These are phyloP conservation scores for Typhlichthys eigenmanni DNA, from an alignment of 2,797 vertebrate genomes.

Conservation along the genomic window DNA sequence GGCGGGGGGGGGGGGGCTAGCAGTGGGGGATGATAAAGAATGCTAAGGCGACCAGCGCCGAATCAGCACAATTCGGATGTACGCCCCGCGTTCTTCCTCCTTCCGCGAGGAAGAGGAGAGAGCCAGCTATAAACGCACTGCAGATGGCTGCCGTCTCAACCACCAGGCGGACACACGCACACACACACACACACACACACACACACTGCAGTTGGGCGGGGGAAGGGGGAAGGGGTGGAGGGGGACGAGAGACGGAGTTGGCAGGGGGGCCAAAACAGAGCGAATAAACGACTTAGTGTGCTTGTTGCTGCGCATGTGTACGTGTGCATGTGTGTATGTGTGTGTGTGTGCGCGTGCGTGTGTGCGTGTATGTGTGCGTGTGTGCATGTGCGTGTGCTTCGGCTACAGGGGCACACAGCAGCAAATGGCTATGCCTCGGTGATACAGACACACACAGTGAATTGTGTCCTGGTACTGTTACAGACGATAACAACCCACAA, in stretches of 20 bases:
- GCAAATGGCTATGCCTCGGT: not conserved
- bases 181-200: conserved; percentile 35
- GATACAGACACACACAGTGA: not conserved
- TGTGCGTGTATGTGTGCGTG: conserved; percentile 13
- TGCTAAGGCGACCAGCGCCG: conserved; percentile 52
- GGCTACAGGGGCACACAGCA: conserved; percentile 8
- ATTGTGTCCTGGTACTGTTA: too few relatives aligned
- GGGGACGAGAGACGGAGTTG: not conserved
- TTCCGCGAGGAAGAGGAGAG: conserved; percentile 55
- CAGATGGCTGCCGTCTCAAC: conserved; percentile 79
- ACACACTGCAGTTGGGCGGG: conserved; percentile 18
- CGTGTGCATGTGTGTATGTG: conserved; percentile 2
- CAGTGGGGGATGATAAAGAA: conserved; percentile 60
- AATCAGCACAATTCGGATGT: conserved; percentile 78
- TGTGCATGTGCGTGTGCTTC: not conserved
- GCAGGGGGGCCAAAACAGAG: conserved; percentile 48
- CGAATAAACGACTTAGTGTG: conserved; percentile 25
- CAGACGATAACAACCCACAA: too few relatives aligned
- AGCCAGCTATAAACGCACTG: conserved; percentile 74
- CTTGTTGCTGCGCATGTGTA: conserved; percentile 8
- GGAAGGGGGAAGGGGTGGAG: conserved; percentile 20
- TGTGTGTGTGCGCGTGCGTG: not conserved
- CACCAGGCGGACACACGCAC: conserved; percentile 54
- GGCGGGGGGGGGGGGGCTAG: too few relatives aligned
- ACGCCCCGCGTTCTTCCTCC: conserved; percentile 44